phyloP scores from a whole-genome alignment of 2,797 vertebrate genomes.

The Kryptolebias ocellatus region DNA sequence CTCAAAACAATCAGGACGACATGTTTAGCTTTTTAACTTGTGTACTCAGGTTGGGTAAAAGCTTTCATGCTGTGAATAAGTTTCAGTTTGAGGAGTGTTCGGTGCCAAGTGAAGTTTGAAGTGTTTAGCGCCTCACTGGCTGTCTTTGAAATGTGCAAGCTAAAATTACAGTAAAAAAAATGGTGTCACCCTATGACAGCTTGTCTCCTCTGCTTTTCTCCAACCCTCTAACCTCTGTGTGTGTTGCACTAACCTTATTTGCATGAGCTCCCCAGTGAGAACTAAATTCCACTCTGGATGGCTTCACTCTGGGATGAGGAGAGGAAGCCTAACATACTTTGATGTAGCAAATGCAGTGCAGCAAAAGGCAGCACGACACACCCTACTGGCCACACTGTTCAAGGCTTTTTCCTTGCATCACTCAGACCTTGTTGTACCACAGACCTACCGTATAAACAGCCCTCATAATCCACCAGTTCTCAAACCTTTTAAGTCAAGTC shows the following conservation, averaged over 20 bases:
- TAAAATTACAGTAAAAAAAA: conserved; percentile 49
- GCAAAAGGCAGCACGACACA: conserved; percentile 53
- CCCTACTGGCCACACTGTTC: conserved; percentile 33
- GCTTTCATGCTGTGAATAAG: conserved; percentile 31
- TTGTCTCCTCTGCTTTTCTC: conserved; percentile 19
- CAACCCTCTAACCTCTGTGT: conserved; percentile 37
- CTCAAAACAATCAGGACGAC: conserved; percentile 48
- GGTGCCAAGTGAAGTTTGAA: conserved; percentile 49
- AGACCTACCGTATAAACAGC: conserved; percentile 24
- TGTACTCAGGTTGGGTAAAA: conserved; percentile 24
- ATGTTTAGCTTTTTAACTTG: conserved; percentile 38
- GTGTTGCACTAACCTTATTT: conserved; percentile 49
- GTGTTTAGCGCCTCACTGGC: conserved; percentile 36
- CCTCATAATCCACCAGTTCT: conserved; percentile 18
- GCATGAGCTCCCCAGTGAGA: conserved; percentile 49
- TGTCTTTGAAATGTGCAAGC: conserved; percentile 36
- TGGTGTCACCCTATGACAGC: conserved; percentile 23
- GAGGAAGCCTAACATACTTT: conserved; percentile 46
- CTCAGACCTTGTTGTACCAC: conserved; percentile 50
- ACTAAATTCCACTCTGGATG: conserved; percentile 45
- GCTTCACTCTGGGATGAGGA: conserved; percentile 43
- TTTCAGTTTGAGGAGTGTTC: conserved; percentile 50
- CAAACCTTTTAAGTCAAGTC: conserved; percentile 9
- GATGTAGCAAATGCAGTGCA: conserved; percentile 65
- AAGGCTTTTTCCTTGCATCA: conserved; percentile 53